Conservation (phyloP, 2,888 invertebrate genomes). For the Drosophila bunnanda region DNA sequence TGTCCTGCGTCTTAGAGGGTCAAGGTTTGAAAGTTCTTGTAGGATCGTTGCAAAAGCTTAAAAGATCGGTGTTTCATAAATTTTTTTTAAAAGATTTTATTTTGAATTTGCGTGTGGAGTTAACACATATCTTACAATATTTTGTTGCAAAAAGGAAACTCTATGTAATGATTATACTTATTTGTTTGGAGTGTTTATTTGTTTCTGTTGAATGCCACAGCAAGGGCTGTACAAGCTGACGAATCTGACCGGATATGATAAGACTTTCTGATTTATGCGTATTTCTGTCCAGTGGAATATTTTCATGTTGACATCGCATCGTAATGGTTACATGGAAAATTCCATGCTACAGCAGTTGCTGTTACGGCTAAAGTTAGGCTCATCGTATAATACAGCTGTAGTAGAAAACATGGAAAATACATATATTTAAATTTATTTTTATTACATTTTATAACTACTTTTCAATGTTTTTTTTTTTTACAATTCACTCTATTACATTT, state of each 20-base stretch:
- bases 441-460: no score
- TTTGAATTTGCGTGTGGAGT: neutral
- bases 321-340: conserved; percentile 59
- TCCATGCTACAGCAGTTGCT: conserved; percentile 42
- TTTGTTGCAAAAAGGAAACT: neutral
- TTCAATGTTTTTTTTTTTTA: no score
- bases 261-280: conserved; percentile 44
- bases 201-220: neutral
- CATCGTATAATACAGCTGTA: neutral
- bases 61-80: neutral
- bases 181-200: conserved; percentile 8
- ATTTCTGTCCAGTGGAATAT: conserved; percentile 48
- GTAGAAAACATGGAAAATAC: neutral
- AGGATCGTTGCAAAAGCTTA: neutral
- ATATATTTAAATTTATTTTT: neutral
- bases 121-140: neutral
- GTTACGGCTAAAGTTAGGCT: conserved; percentile 1
- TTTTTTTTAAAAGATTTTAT: no score
- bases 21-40: neutral
- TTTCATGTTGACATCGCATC: conserved; percentile 43
- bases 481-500: no score
- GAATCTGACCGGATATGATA: conserved; percentile 42
- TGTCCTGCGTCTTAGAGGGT: neutral
- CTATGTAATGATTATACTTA: neutral
- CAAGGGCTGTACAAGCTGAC: neutral